Evolutionary conservation across 2,797 vertebrate genomes (phyloP).

Genomic region (Sebastes itinus): DNA sequence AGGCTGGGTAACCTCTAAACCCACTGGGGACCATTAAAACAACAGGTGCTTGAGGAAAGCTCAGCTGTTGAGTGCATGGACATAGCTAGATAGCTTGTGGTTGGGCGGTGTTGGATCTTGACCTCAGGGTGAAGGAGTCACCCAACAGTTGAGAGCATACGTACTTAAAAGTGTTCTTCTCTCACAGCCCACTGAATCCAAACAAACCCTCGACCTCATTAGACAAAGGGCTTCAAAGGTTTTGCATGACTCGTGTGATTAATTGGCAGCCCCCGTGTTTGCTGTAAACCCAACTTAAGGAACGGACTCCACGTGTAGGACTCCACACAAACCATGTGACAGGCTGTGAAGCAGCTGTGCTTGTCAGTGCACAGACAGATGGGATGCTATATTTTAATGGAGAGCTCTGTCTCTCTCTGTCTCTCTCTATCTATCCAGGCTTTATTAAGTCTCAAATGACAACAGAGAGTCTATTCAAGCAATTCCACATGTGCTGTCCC

Average conservation of each 20-base stretch:
- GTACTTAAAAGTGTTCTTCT: background rate
- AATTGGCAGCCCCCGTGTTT: constrained; percentile 18
- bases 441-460: constrained; percentile 53
- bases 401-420: constrained; percentile 1
- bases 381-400: constrained; percentile 39
- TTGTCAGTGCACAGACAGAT: constrained; percentile 55
- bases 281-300: constrained; percentile 38
- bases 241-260: background rate
- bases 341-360: constrained; percentile 58
- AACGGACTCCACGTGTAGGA: background rate
- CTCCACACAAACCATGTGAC: constrained; percentile 10
- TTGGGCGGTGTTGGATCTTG: background rate
- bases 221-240: constrained; percentile 22
- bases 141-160: background rate
- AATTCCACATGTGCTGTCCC: constrained; percentile 5
- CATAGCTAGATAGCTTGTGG: background rate
- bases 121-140: constrained; percentile 24
- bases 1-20: constrained; percentile 20
- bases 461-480: constrained; percentile 46
- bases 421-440: constrained; percentile 14
- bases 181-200: constrained; percentile 3
- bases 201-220: constrained; percentile 32
- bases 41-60: constrained; percentile 68
- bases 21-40: constrained; percentile 31
- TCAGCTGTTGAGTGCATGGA: constrained; percentile 51